A percentile compares a stretch with the other conserved stretches of the same genome.
Evolutionary conservation across 1,140 invertebrate genomes (phyloP).

Genomic region (Trichonephila clavata): DNA sequence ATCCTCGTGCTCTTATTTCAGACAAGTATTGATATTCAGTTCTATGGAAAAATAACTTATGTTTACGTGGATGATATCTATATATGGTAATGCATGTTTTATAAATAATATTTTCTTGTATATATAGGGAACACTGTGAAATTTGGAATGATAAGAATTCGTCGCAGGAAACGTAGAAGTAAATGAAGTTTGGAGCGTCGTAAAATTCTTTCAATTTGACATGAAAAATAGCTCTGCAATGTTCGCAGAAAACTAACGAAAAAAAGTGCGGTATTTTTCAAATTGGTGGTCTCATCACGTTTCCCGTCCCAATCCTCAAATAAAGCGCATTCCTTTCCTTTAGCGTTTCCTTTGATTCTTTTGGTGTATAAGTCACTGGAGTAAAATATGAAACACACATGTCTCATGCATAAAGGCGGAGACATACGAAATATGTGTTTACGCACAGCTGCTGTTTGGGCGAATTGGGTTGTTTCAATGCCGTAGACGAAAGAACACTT

Average conservation of each 20-base stretch:
- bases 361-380: not conserved
- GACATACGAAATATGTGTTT: constrained; percentile 21
- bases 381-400: not conserved
- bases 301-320: not conserved
- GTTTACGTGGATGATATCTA: not conserved
- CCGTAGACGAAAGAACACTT: not conserved
- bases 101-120: not conserved
- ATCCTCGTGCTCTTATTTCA: no score
- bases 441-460: not conserved
- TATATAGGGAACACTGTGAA: not conserved
- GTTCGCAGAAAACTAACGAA: not conserved
- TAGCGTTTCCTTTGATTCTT: not conserved
- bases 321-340: not conserved
- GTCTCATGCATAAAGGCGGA: not conserved
- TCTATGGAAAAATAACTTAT: not conserved
- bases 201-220: not conserved
- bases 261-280: not conserved
- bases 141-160: not conserved
- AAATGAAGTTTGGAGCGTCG: not conserved
- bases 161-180: not conserved
- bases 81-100: not conserved
- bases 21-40: no score
- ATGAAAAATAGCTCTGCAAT: not conserved
- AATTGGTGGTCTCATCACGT: constrained; percentile 16
- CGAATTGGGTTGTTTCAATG: not conserved